Evolutionary conservation across 2,888 invertebrate species (phyloP).

Genomic region (Epirrhoe alternata): DNA sequence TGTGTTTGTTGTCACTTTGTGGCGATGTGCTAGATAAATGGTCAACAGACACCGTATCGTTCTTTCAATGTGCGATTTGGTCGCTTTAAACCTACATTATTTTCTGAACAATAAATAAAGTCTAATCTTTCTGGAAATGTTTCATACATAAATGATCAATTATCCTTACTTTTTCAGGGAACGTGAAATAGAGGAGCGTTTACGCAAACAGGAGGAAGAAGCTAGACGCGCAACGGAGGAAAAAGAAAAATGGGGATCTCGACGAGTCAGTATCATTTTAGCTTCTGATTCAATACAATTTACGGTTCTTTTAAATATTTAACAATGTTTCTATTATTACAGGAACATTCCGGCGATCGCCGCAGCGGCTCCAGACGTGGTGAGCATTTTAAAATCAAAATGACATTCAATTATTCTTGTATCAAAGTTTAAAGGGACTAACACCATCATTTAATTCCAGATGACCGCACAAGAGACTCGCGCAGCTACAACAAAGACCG

Average conservation of each 20-base stretch:
- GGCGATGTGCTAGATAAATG: conserved; percentile 61
- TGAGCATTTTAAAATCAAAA: conserved; percentile 47
- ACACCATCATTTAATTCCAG: conserved; percentile 44
- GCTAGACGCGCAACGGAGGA: conserved; percentile 70
- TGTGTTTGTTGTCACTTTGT: conserved; percentile 51
- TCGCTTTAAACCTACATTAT: conserved; percentile 74
- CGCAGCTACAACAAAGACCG: conserved; percentile 72
- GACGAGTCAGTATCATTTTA: conserved; percentile 38
- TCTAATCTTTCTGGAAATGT: not conserved
- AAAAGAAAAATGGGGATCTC: conserved; percentile 74
- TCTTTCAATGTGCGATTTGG: conserved; percentile 56
- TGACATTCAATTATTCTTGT: not conserved
- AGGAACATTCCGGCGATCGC: conserved; percentile 80
- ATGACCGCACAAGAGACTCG: conserved; percentile 72
- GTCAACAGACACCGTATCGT: conserved; percentile 69
- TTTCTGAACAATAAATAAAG: not conserved
- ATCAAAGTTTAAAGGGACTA: not conserved
- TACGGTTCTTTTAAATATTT: not conserved
- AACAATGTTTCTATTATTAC: conserved; percentile 42
- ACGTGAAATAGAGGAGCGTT: conserved; percentile 95
- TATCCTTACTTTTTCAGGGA: conserved; percentile 78
- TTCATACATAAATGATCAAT: not conserved
- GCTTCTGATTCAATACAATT: not conserved
- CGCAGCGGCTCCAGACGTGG: conserved; percentile 73
- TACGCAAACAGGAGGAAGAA: conserved; percentile 87